These are phyloP conservation scores for Notarius lentiginosus DNA, from an alignment of 2,113 vertebrate species.

Conservation along the genomic window DNA sequence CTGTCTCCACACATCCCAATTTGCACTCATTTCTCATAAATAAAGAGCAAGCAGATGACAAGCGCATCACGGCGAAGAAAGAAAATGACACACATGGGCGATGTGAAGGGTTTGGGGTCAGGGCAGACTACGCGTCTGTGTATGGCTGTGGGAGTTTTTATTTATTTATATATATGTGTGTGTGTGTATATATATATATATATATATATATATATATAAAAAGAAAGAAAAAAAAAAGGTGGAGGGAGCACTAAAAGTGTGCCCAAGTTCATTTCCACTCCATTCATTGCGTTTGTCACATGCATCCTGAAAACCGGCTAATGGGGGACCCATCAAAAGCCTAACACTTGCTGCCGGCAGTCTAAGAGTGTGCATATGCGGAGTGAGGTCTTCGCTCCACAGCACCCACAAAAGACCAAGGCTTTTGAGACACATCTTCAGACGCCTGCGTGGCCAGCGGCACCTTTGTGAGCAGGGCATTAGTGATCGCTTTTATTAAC, in stretches of 20 bases:
- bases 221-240: slow-evolving; percentile 37
- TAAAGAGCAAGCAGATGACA: slow-evolving; percentile 41
- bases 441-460: slow-evolving; percentile 85
- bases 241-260: slow-evolving; percentile 59
- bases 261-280: slow-evolving; percentile 90
- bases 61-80: slow-evolving; percentile 34
- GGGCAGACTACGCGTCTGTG: slow-evolving; percentile 44
- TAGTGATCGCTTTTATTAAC: slow-evolving; percentile 88
- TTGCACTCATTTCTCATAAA: slow-evolving; percentile 41
- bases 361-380: slow-evolving; percentile 76
- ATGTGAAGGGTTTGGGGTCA: slow-evolving; percentile 51
- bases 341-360: slow-evolving; percentile 75
- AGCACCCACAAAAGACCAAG: slow-evolving; percentile 85
- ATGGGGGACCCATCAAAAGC: slow-evolving; percentile 79
- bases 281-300: slow-evolving; percentile 76
- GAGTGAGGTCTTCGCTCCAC: slow-evolving; percentile 79
- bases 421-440: slow-evolving; percentile 79
- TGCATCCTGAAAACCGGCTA: slow-evolving; percentile 74
- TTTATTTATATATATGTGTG: too few species aligned
- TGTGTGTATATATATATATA: too few species aligned
- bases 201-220: not conserved
- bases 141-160: slow-evolving; percentile 27
- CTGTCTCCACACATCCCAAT: slow-evolving; percentile 30
- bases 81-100: slow-evolving; percentile 36
- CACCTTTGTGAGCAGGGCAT: slow-evolving; percentile 85